phyloP scores from a whole-genome alignment of 2,797 vertebrate genomes.

The Intellagama lesueurii region DNA sequence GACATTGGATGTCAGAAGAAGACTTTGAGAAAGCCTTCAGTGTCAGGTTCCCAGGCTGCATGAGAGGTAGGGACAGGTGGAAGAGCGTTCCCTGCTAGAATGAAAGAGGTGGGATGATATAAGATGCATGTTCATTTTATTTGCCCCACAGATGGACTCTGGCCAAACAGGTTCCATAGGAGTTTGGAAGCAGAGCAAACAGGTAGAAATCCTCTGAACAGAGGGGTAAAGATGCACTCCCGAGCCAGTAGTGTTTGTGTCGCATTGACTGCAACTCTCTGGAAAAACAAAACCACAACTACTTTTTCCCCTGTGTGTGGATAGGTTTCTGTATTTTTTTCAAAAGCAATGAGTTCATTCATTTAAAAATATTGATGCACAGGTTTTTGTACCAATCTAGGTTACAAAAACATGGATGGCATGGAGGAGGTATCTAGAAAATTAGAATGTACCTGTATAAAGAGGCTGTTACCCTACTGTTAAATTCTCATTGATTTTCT shows the following conservation, averaged over 20 bases:
- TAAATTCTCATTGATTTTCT: no score
- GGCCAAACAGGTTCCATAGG: background rate
- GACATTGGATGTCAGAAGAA: conserved; percentile 93
- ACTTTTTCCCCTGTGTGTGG: no score
- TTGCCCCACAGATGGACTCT: background rate
- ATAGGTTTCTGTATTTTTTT: background rate
- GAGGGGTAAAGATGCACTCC: background rate
- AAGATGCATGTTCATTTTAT: background rate
- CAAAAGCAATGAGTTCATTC: background rate
- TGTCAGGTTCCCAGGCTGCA: conserved; percentile 93
- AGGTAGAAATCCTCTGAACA: background rate
- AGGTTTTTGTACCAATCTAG: background rate
- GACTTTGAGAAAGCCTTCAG: conserved; percentile 92
- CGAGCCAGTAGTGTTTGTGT: background rate
- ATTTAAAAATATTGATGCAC: background rate
- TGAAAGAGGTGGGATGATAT: background rate
- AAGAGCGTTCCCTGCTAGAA: background rate
- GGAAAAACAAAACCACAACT: background rate
- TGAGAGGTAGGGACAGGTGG: conserved; percentile 86
- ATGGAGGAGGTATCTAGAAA: background rate
- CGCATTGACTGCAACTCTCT: background rate
- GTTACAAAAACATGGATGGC: background rate
- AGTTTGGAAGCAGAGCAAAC: background rate
- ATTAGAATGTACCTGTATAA: no score
- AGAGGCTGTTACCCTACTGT: no score